Evolutionary conservation across 1,140 invertebrate species (phyloP).

Genomic region (Tribolium madens): DNA sequence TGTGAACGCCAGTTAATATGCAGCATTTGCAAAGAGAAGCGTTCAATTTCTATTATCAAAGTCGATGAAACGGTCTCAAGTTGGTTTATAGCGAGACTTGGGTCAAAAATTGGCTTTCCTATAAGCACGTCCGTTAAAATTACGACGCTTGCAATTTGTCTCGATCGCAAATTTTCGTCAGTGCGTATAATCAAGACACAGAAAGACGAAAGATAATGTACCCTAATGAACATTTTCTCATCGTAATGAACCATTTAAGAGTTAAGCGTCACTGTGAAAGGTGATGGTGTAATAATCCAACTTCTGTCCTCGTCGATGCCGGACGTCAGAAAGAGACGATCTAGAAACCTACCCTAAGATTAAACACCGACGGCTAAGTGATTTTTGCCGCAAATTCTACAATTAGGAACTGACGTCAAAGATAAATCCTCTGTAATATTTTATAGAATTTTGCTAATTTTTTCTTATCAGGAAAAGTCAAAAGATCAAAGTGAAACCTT

Average conservation of each 20-base stretch:
- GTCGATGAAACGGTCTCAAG: neutral
- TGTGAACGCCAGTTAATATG: neutral
- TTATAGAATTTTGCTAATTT: neutral
- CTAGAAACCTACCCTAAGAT: slow-evolving; percentile 10
- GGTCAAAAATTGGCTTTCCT: neutral
- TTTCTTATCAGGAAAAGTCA: neutral
- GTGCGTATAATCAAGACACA: slow-evolving; percentile 14
- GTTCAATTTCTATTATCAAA: neutral
- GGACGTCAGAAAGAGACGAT: slow-evolving; percentile 18
- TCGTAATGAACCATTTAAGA: slow-evolving; percentile 38
- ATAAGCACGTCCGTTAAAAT: slow-evolving; percentile 6
- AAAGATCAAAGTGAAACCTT: neutral
- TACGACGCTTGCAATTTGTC: slow-evolving; percentile 1
- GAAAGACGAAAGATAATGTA: slow-evolving; percentile 9
- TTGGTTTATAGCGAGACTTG: neutral
- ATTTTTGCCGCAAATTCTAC: slow-evolving; percentile 31
- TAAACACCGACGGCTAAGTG: slow-evolving; percentile 22
- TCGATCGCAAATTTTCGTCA: neutral
- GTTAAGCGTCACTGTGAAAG: slow-evolving; percentile 18
- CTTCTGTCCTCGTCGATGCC: slow-evolving; percentile 24
- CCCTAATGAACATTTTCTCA: slow-evolving; percentile 37
- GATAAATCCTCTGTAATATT: neutral
- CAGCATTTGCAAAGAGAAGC: no score
- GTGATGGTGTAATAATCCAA: slow-evolving; percentile 22
- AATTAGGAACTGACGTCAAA: neutral